Evolutionary conservation across 2,888 invertebrate species (phyloP).

Genomic region (Cyclophora punctaria): DNA sequence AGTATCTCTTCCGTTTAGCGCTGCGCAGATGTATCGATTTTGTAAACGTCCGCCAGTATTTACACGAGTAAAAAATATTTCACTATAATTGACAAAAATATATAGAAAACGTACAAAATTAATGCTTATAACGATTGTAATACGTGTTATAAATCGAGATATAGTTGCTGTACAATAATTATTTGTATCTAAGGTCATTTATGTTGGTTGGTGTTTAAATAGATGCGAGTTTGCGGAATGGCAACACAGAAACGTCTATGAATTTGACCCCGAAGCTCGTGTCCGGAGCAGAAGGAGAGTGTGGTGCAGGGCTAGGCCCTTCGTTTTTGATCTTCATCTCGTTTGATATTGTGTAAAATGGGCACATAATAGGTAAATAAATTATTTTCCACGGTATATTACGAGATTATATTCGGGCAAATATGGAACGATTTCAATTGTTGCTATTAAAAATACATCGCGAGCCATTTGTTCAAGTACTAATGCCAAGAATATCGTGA

Average conservation of each 20-base stretch:
- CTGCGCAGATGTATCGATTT: conserved; percentile 71
- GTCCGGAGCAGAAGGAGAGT: conserved; percentile 69
- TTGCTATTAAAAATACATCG: conserved; percentile 51
- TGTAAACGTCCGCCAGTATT: conserved; percentile 43
- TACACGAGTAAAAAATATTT: conserved; percentile 43
- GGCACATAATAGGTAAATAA: conserved; percentile 73
- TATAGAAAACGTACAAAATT: conserved; percentile 11
- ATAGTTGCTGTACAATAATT: too few species aligned
- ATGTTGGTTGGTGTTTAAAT: too few species aligned
- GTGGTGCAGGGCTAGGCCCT: conserved; percentile 72
- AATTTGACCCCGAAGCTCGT: conserved; percentile 75
- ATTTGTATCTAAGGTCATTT: too few species aligned
- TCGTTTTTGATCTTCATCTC: conserved; percentile 63
- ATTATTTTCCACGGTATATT: conserved; percentile 28
- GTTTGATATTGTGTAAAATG: conserved; percentile 69
- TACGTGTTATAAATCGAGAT: too few species aligned
- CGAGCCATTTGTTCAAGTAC: conserved; percentile 43
- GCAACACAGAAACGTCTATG: conserved; percentile 71
- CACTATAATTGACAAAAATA: neutral
- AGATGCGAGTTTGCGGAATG: conserved; percentile 7
- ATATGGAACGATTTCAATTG: conserved; percentile 21
- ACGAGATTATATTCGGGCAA: conserved; percentile 12
- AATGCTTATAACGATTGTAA: neutral
- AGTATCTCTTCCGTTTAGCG: conserved; percentile 51
- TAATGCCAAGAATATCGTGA: conserved; percentile 68